Conservation (phyloP, 2,888 invertebrate species). For the Polyploca ridens region DNA sequence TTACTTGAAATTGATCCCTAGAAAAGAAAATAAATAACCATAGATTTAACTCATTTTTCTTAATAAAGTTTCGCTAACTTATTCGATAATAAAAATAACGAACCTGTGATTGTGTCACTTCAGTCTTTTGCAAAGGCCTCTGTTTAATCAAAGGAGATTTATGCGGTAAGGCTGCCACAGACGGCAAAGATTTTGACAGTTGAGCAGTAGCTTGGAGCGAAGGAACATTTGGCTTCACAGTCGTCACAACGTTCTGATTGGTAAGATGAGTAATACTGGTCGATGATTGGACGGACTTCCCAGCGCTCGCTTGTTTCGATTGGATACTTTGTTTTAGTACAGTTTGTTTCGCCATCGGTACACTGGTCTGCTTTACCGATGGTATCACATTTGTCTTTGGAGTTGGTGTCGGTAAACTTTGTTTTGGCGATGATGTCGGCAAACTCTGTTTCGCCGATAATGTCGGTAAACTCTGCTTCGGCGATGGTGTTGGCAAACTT, state of each 20-base stretch:
- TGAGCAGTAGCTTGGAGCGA: conserved; percentile 25
- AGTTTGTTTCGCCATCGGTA: background rate
- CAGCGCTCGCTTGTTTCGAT: conserved; percentile 2
- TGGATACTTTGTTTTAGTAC: conserved; percentile 8
- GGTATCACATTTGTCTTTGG: background rate
- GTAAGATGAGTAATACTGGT: background rate
- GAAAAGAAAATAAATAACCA: too few species aligned
- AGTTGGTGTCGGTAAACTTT: conserved; percentile 14
- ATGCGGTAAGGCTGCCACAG: conserved; percentile 57
- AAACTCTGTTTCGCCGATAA: conserved; percentile 50
- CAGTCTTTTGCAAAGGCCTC: conserved; percentile 62
- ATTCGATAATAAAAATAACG: conserved; percentile 16
- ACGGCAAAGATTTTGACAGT: conserved; percentile 54
- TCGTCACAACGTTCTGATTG: conserved; percentile 14
- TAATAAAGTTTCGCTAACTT: conserved; percentile 5
- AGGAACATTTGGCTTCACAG: conserved; percentile 27
- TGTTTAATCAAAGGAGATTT: conserved; percentile 70
- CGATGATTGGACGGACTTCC: background rate
- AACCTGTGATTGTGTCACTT: conserved; percentile 52
- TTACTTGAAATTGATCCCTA: conserved; percentile 38
- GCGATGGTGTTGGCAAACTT: background rate
- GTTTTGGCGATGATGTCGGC: conserved; percentile 38
- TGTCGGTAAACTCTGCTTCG: conserved; percentile 24
- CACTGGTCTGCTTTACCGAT: background rate
- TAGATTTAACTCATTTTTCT: too few species aligned